phyloP scores from a whole-genome alignment of 2,888 invertebrate species.

The Yponomeuta plumbellus region DNA sequence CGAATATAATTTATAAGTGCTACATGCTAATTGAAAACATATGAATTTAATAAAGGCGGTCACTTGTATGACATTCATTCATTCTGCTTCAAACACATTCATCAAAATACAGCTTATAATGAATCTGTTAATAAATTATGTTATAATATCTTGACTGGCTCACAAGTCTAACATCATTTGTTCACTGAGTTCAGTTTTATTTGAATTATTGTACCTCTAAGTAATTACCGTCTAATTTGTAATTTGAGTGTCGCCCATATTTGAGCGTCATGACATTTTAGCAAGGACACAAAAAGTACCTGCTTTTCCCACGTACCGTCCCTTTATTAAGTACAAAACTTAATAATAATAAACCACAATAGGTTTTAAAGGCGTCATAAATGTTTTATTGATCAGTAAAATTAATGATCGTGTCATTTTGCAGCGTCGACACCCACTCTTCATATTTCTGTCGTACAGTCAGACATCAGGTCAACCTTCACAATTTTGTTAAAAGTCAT shows the following conservation, averaged over 20 bases:
- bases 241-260: too few species aligned
- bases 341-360: conserved; percentile 4
- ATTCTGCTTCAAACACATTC: neutral
- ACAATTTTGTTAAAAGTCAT: too few species aligned
- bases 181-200: too few species aligned
- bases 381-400: conserved; percentile 49
- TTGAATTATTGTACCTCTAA: too few species aligned
- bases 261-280: neutral
- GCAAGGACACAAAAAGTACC: neutral
- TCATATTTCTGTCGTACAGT: neutral
- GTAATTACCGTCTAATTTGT: too few species aligned
- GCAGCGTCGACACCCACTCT: conserved; percentile 38
- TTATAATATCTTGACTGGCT: too few species aligned
- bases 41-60: neutral
- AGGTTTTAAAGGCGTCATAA: conserved; percentile 32
- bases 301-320: neutral
- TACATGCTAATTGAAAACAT: neutral
- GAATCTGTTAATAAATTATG: neutral
- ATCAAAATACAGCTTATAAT: neutral
- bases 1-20: neutral
- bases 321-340: neutral
- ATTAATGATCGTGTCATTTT: conserved; percentile 40
- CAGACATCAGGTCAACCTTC: too few species aligned
- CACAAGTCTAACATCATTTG: too few species aligned
- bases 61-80: neutral